Evolutionary conservation across 2,113 vertebrate species (phyloP).

Genomic region (Deroptyus accipitrinus): DNA sequence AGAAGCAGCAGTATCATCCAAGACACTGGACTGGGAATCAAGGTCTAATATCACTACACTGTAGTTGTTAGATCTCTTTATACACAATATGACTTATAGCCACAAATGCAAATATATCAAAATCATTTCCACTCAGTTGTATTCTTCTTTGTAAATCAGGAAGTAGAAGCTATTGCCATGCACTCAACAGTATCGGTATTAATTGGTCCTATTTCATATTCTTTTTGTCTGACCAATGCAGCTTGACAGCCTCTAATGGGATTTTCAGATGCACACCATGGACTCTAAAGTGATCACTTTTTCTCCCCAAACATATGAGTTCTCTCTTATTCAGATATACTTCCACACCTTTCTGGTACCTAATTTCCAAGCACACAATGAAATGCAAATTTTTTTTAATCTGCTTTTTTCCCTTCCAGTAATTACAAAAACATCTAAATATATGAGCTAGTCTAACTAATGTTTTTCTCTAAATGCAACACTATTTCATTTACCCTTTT

Average conservation of each 20-base stretch:
- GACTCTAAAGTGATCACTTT: slow-evolving; percentile 74
- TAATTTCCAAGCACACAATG: slow-evolving; percentile 34
- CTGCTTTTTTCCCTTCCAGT: not conserved
- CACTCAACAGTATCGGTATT: slow-evolving; percentile 41
- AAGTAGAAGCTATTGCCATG: slow-evolving; percentile 22
- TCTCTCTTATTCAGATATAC: slow-evolving; percentile 52
- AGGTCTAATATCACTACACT: not conserved
- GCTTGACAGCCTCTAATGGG: slow-evolving; percentile 73
- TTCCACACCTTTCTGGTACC: slow-evolving; percentile 66
- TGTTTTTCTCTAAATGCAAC: slow-evolving; percentile 9
- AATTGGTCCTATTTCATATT: slow-evolving; percentile 60
- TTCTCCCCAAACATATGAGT: slow-evolving; percentile 70
- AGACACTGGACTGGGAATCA: not conserved
- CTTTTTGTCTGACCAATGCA: slow-evolving; percentile 74
- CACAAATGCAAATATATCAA: slow-evolving; percentile 57
- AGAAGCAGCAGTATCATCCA: not conserved
- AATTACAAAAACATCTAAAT: not conserved
- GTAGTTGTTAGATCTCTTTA: not conserved
- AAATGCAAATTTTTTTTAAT: slow-evolving; percentile 41
- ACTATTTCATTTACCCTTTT: not conserved
- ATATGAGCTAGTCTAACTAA: not conserved
- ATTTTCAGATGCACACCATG: slow-evolving; percentile 74
- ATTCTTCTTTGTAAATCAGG: slow-evolving; percentile 46
- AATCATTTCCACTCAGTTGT: slow-evolving; percentile 53
- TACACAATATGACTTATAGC: slow-evolving; percentile 3